Evolutionary conservation across 2,888 invertebrate species (phyloP).

Genomic region (Platycnemis pennipes): DNA sequence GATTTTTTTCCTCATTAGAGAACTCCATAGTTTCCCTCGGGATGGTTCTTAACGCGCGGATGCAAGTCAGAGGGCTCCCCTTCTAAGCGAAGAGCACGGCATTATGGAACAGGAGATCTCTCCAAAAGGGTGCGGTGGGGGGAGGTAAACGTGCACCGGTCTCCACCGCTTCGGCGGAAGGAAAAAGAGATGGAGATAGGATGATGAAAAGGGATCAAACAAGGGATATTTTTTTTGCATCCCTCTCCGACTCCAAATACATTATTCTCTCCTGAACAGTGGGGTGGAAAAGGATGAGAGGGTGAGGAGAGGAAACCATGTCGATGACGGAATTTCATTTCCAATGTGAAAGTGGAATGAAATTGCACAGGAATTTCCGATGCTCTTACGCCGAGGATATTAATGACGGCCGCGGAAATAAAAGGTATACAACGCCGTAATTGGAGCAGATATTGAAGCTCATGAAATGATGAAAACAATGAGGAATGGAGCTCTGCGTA

Average conservation of each 20-base stretch:
- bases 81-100: background rate
- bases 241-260: background rate
- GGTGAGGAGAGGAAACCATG: no score
- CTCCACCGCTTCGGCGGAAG: background rate
- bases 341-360: background rate
- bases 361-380: background rate
- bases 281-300: no score
- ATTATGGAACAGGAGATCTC: background rate
- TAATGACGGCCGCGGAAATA: background rate
- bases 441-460: background rate
- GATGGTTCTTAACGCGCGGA: slow-evolving; percentile 49
- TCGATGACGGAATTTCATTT: background rate
- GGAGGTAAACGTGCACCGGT: background rate
- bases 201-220: background rate
- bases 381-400: background rate
- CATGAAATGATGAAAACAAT: background rate
- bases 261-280: background rate
- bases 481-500: background rate
- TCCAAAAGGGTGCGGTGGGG: background rate
- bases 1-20: slow-evolving; percentile 50
- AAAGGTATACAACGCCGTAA: background rate
- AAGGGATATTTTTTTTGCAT: background rate
- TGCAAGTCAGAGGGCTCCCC: background rate
- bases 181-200: background rate
- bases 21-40: slow-evolving; percentile 36